Base-by-base conservation (phyloP, 2,888 invertebrate species). In the Eurytoma adleriae region DNA sequence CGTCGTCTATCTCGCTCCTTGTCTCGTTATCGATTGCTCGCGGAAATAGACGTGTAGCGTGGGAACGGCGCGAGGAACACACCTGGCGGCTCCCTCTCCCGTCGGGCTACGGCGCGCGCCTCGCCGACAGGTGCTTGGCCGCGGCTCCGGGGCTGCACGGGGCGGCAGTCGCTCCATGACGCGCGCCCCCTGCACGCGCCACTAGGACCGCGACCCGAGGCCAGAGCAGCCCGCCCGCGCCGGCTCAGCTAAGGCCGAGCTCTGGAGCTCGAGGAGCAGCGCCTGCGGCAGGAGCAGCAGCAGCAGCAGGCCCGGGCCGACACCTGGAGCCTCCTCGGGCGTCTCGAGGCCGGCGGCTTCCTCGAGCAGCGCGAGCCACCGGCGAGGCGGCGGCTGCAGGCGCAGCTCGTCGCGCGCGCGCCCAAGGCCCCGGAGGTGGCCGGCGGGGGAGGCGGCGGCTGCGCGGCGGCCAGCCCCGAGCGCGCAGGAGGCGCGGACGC, bases 41-140 rank as follows among this genome's bases (percentile, higher is more conserved):
- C 88, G 87, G 87, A 89, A 89, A 88, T 88, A 89, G 89, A 89
- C 87, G 87, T 87, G 88, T 87, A 88, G 40, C 40, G 40, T 40
- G 40, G 40, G 40, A 40, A 40, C 5, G 40, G 40, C 5, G 5
- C 40, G 40, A 40, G 87, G 88, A 89, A 89, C 89, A 88, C 88
- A 88, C 89, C 88, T 86, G 86, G 86, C 85, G 20, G 57, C 68
- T 61, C 61, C 52, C 24, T 64, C 48, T 56, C 72, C 52, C 66
- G 48, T 50, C 52, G 18, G 57, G 20, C 27, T 16, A 27, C 30
- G 18, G 66, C 40, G 30, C 18, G 40, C 30, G 52, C 48, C 50
- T 13, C 40, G 20, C 7, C 59, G 70, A 62, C 70, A 77, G 67
- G 77, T 77, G 72, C 56, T 61, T 20, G n/a, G 16, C 20, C 24